Evolutionary conservation across 2,888 invertebrate genomes (phyloP), one percentile per base, ranked within the genome.

Genomic region (Hypomecis punctinalis): DNA sequence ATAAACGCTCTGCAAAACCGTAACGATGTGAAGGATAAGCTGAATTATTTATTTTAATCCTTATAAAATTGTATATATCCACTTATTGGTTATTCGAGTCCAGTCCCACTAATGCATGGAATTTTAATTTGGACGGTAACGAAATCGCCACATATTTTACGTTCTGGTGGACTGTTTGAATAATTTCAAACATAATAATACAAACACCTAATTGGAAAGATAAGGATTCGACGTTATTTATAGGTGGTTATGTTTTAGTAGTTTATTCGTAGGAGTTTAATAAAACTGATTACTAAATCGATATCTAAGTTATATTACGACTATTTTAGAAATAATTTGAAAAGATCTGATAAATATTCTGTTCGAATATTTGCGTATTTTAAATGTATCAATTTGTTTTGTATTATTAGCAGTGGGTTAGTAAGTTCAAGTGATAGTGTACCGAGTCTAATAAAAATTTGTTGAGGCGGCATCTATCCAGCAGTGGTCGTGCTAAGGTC

Each of bases 81-180:
- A 39, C 68, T 68, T 73, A 74, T 78, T 72, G 69, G 72, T 73
- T 77, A 77, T 79, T 80, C 67, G 76, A 76, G 78, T 76, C 71
- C 69, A 72, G 66, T 69, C 70, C 72, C 73, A 66, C 66, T 63
- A 77, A 74, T 76, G 73, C 72, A 71, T 75, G 76, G 78, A 79
- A 81, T 78, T 78, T 77, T 79, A 80, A 81, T 79, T 76, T 75
- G 72, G 74, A 76, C 73, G 69, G 64, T 71, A 57, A 67, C 59
- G 48, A 47, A 63, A 63, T 66, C 48, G 60, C 46, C 48, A 48
- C 46, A 66, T 60, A 58, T 63, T 66, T 66, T 61, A 62, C 56
- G 53, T 71, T 52, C 53, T 35, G 47, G 46, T 60, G 33, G 35
- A 47, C 53, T 63, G 63, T 63, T 62, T 62, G 61, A 62, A 68